These are phyloP conservation scores for Actinemys pallida DNA, from an alignment of 2,113 vertebrate species.

Conservation along the genomic window DNA sequence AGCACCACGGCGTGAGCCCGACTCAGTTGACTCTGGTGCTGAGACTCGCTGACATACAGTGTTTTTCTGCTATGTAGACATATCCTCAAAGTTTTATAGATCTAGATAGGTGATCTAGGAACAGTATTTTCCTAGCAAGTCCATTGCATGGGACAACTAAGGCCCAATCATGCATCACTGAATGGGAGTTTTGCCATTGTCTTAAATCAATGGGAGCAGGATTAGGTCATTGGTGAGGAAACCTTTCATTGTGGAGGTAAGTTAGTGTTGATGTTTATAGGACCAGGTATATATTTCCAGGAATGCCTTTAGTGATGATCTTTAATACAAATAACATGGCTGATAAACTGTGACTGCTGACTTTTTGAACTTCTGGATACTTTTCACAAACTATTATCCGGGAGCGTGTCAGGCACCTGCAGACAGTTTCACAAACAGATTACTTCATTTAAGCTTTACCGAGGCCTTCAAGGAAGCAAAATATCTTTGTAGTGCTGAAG, in stretches of 20 bases:
- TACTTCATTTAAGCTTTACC: not conserved
- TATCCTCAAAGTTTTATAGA: not conserved
- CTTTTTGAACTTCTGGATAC: conserved; percentile 23
- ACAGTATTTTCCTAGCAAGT: not conserved
- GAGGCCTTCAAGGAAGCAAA: conserved; percentile 13
- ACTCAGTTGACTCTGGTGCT: not conserved
- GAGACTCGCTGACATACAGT: not conserved
- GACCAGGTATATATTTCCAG: not conserved
- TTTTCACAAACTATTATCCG: not conserved
- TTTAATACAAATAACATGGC: not conserved
- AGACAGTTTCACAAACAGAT: not conserved
- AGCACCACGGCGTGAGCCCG: not conserved
- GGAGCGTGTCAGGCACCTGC: not conserved
- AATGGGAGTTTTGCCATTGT: not conserved
- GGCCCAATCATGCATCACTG: not conserved
- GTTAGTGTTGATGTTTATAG: not conserved
- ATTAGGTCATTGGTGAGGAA: not conserved
- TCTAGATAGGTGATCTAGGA: not conserved
- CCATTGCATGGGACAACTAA: not conserved
- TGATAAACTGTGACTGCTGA: conserved; percentile 14
- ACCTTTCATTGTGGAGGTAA: not conserved
- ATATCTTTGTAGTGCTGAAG: not conserved
- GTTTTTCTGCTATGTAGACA: not conserved
- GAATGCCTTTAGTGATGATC: not conserved
- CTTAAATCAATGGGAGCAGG: not conserved